A percentile compares a stretch with the other conserved stretches of the same genome.
Evolutionary conservation across 1,140 invertebrate species (phyloP).

Genomic region (Globodera ellingtonae): DNA sequence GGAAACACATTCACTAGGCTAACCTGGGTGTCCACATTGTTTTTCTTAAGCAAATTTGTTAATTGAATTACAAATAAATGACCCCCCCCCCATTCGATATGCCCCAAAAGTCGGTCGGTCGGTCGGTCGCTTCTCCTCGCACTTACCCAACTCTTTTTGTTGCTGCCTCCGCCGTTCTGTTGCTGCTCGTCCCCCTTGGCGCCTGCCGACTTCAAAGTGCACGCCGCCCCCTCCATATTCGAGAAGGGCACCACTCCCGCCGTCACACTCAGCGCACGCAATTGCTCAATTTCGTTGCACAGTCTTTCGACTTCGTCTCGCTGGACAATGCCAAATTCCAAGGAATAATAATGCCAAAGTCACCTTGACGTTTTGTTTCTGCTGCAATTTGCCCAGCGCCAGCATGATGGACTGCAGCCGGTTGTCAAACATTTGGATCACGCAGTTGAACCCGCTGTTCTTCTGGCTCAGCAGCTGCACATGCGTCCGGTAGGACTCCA

Average conservation of each 20-base stretch:
- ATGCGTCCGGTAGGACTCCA: conserved; percentile 40
- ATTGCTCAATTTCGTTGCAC: conserved; percentile 46
- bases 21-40: conserved; percentile 48
- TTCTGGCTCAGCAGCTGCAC: conserved; percentile 33
- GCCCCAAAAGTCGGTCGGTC: not conserved
- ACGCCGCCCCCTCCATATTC: conserved; percentile 11
- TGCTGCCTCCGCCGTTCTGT: conserved; percentile 3
- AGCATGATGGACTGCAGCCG: conserved; percentile 41
- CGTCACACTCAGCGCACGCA: conserved; percentile 40
- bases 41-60: conserved; percentile 32
- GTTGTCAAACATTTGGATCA: conserved; percentile 44
- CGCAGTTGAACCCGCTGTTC: conserved; percentile 44
- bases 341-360: not conserved
- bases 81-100: not conserved
- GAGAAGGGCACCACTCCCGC: conserved; percentile 14
- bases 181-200: conserved; percentile 15
- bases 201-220: not conserved
- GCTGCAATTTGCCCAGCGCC: conserved; percentile 45
- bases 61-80: not conserved
- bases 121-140: not conserved
- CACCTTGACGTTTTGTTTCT: conserved; percentile 44
- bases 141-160: conserved; percentile 49
- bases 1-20: not conserved
- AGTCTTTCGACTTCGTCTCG: conserved; percentile 44
- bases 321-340: conserved; percentile 22